These are phyloP conservation scores for Rhizoglyphus robini DNA, from an alignment of 1,140 invertebrate species.

Conservation along the genomic window DNA sequence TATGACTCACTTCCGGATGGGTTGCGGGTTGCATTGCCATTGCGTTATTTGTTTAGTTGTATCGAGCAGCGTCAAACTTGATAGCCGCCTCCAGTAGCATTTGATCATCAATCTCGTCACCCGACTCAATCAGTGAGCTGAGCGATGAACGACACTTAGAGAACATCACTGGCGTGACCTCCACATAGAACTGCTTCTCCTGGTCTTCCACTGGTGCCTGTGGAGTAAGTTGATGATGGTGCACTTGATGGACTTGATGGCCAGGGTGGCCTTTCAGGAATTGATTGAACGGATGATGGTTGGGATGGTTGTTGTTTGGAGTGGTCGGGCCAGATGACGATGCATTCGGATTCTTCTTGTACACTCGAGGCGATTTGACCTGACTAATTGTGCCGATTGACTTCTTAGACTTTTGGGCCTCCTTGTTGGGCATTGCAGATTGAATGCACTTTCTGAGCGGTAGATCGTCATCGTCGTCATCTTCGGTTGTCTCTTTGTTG, in stretches of 20 bases:
- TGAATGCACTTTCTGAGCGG: not conserved
- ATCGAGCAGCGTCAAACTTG: not conserved
- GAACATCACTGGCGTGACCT: slow-evolving; percentile 8
- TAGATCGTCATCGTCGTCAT: not conserved
- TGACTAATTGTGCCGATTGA: not conserved
- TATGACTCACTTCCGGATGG: too few species aligned
- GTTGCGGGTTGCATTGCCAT: not conserved
- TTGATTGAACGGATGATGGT: not conserved
- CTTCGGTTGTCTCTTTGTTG: not conserved
- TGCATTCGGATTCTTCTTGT: not conserved
- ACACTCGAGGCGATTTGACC: not conserved
- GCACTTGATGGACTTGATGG: not conserved
- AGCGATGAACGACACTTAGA: slow-evolving; percentile 12
- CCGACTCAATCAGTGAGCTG: slow-evolving; percentile 1
- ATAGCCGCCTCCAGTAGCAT: not conserved
- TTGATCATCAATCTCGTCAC: not conserved
- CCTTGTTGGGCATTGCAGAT: not conserved
- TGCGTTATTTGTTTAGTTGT: not conserved
- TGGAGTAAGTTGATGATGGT: too few species aligned
- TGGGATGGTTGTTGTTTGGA: not conserved
- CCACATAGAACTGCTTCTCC: too few species aligned
- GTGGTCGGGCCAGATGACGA: not conserved
- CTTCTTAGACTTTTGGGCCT: too few species aligned
- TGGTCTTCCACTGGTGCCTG: too few species aligned
- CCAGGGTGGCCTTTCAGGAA: not conserved